phyloP scores from a whole-genome alignment of 2,888 invertebrate genomes.

The Dorcus parallelipipedus region DNA sequence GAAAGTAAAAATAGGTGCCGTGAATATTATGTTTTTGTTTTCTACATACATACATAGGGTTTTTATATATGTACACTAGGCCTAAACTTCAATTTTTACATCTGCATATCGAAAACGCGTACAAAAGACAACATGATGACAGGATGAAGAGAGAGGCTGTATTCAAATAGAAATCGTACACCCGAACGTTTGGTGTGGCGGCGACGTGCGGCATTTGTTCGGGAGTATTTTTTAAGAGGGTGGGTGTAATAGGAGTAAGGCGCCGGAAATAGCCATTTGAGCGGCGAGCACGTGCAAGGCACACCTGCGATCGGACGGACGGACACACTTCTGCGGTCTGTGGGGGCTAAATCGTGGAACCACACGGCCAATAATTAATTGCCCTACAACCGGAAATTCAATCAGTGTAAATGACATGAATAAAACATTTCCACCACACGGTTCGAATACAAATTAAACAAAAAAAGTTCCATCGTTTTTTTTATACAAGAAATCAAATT shows the following conservation, averaged over 20 bases:
- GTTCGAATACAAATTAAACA: background rate
- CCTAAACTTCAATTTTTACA: too few species aligned
- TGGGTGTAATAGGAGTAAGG: conserved; percentile 9
- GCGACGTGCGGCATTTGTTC: conserved; percentile 1
- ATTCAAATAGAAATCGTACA: background rate
- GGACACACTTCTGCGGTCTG: conserved; percentile 21
- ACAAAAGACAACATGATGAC: conserved; percentile 12
- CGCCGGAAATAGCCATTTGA: conserved; percentile 27
- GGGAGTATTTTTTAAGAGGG: conserved; percentile 3
- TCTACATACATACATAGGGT: too few species aligned
- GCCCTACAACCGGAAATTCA: background rate
- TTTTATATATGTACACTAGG: too few species aligned
- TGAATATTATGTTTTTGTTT: too few species aligned
- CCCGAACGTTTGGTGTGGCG: background rate
- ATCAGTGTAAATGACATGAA: background rate
- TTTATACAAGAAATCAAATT: background rate
- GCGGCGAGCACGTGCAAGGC: conserved; percentile 23
- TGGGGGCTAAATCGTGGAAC: conserved; percentile 1
- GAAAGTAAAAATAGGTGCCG: too few species aligned
- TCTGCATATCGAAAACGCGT: background rate
- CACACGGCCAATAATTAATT: background rate
- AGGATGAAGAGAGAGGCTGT: background rate
- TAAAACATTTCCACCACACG: background rate
- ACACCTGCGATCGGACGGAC: conserved; percentile 11
- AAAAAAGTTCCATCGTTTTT: background rate